These are phyloP conservation scores for Matsumurasca onukii DNA, from an alignment of 1,140 invertebrate genomes.

Conservation along the genomic window DNA sequence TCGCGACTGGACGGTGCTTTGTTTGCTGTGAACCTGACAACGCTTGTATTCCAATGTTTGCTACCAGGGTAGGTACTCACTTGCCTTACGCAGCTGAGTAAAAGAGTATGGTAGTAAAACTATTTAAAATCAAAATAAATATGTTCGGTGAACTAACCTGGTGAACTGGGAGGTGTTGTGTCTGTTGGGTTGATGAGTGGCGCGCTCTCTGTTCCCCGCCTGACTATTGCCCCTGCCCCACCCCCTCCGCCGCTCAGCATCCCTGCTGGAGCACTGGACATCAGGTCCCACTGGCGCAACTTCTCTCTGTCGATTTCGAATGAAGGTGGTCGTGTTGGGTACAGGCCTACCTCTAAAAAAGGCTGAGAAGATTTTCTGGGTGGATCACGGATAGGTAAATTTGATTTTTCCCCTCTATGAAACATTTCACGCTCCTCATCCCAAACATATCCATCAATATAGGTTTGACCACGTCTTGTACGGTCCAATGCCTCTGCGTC, in stretches of 20 bases:
- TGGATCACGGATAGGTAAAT: constrained; percentile 26
- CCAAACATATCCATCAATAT: constrained; percentile 51
- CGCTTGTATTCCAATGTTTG: too few species aligned
- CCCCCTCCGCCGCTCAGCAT: constrained; percentile 36
- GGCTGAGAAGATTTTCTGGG: constrained; percentile 43
- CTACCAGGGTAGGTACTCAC: too few species aligned
- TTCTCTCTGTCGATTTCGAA: constrained; percentile 78
- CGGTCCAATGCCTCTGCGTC: constrained; percentile 44
- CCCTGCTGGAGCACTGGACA: constrained; percentile 70
- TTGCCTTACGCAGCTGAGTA: too few species aligned
- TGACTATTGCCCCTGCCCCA: neutral
- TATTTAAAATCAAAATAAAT: too few species aligned
- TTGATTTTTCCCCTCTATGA: constrained; percentile 33
- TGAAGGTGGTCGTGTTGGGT: constrained; percentile 44
- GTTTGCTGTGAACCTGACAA: too few species aligned
- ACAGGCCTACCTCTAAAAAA: constrained; percentile 60
- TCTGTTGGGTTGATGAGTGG: constrained; percentile 20
- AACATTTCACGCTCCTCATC: constrained; percentile 50
- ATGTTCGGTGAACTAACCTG: too few species aligned
- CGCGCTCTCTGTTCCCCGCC: constrained; percentile 24
- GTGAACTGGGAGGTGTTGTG: constrained; percentile 39
- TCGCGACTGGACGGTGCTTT: too few species aligned
- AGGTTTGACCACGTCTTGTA: constrained; percentile 43
- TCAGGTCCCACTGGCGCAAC: constrained; percentile 80
- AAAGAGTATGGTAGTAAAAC: too few species aligned